These are phyloP conservation scores for Congeria kusceri DNA, from an alignment of 2,888 invertebrate genomes.

Conservation along the genomic window DNA sequence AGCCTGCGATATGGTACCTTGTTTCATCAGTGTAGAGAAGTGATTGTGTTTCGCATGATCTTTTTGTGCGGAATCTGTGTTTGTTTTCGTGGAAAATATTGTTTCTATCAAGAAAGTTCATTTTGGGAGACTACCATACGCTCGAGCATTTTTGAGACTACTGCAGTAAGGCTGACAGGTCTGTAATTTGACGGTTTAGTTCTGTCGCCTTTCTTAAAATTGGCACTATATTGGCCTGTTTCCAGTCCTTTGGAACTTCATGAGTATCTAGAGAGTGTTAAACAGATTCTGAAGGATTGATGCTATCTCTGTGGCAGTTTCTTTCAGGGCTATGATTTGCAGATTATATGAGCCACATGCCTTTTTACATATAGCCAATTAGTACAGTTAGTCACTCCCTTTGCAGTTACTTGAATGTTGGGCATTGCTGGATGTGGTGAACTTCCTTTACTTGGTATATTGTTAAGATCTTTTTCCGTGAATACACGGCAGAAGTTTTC, in stretches of 20 bases:
- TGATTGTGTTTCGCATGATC: too few relatives aligned
- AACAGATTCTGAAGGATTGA: constrained; percentile 30
- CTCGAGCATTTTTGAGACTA: constrained; percentile 40
- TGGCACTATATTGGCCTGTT: constrained; percentile 30
- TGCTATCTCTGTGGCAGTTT: constrained; percentile 24
- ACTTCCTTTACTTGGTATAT: constrained; percentile 25
- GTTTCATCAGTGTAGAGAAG: too few relatives aligned
- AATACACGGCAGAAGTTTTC: constrained; percentile 32
- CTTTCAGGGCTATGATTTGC: constrained; percentile 33
- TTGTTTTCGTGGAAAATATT: constrained; percentile 43
- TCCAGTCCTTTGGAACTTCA: constrained; percentile 37
- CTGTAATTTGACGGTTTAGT: constrained; percentile 33
- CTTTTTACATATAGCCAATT: constrained; percentile 25
- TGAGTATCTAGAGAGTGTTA: constrained; percentile 43
- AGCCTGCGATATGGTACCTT: too few relatives aligned
- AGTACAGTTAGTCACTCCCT: constrained; percentile 8
- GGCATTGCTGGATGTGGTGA: constrained; percentile 36
- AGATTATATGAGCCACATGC: constrained; percentile 42
- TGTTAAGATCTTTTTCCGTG: constrained; percentile 14
- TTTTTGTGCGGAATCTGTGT: too few relatives aligned
- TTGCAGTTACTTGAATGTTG: constrained; percentile 2
- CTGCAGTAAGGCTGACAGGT: constrained; percentile 12
- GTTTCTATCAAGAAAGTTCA: constrained; percentile 41
- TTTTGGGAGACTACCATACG: constrained; percentile 43
- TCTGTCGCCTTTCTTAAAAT: constrained; percentile 34